phyloP scores from a whole-genome alignment of 2,113 vertebrate species.

The Smithornis capensis region DNA sequence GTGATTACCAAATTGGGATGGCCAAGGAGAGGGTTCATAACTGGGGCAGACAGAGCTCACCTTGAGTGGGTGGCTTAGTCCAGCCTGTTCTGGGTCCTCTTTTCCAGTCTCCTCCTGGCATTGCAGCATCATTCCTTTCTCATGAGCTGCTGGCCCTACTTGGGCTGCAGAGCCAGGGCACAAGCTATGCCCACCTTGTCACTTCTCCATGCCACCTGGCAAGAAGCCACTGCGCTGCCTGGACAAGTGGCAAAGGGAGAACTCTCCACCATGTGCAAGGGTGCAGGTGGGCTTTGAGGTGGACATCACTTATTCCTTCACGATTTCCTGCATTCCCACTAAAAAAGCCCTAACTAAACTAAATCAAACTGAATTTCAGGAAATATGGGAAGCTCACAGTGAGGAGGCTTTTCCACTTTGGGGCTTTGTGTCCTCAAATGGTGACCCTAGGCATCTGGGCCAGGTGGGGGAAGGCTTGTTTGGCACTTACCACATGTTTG shows the following conservation, averaged over 20 bases:
- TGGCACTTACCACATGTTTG: not conserved
- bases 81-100: not conserved
- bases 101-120: not conserved
- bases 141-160: not conserved
- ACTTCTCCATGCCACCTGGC: not conserved
- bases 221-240: not conserved
- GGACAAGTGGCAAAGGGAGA: not conserved
- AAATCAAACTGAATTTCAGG: not conserved
- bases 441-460: not conserved
- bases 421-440: not conserved
- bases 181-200: not conserved
- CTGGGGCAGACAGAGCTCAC: not conserved
- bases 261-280: not conserved
- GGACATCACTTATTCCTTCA: not conserved
- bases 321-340: not conserved
- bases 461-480: not conserved
- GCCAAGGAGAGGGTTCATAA: not conserved
- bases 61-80: not conserved
- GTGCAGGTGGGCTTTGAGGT: not conserved
- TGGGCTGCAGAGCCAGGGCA: not conserved
- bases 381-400: not conserved
- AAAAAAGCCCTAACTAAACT: not conserved
- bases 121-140: not conserved
- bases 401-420: not conserved
- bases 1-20: not conserved